A percentile compares a stretch with the other conserved stretches of the same genome.
Evolutionary conservation across 2,888 invertebrate genomes (phyloP).

Genomic region (Drosophila birchii): DNA sequence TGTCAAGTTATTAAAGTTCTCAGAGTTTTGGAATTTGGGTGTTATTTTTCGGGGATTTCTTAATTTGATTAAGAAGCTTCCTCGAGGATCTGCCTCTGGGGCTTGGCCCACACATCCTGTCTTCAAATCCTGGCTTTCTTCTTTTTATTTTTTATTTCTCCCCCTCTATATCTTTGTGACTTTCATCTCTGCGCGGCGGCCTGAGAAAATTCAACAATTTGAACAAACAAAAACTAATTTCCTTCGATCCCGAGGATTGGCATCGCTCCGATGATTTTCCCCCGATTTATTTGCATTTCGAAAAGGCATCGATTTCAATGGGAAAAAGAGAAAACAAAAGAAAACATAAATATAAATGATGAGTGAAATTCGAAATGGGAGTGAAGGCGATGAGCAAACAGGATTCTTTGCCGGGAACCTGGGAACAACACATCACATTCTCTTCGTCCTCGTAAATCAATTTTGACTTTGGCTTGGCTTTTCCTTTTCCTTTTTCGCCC

Average conservation of each 20-base stretch:
- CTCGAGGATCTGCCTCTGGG: background rate
- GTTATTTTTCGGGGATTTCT: background rate
- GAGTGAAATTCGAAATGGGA: slow-evolving; percentile 59
- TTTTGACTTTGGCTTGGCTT: slow-evolving; percentile 55
- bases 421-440: slow-evolving; percentile 1
- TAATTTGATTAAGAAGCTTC: background rate
- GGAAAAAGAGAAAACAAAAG: slow-evolving; percentile 47
- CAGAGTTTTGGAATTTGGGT: background rate
- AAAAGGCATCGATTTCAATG: slow-evolving; percentile 70
- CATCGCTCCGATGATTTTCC: slow-evolving; percentile 12
- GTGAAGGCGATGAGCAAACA: slow-evolving; percentile 39
- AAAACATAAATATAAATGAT: slow-evolving; percentile 48
- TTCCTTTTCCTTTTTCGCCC: slow-evolving; percentile 10
- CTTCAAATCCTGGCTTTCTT: background rate
- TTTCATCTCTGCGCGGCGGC: slow-evolving; percentile 63
- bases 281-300: slow-evolving; percentile 65
- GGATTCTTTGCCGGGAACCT: background rate
- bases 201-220: slow-evolving; percentile 71
- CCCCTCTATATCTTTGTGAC: slow-evolving; percentile 27
- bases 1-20: slow-evolving; percentile 1
- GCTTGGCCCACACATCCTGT: slow-evolving; percentile 62
- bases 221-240: slow-evolving; percentile 55
- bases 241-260: slow-evolving; percentile 25
- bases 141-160: background rate
- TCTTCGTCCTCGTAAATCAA: slow-evolving; percentile 66